A percentile compares a stretch with the other conserved stretches of the same genome.
phyloP scores from a whole-genome alignment of 2,797 vertebrate species.

The Malurus leucopterus region DNA sequence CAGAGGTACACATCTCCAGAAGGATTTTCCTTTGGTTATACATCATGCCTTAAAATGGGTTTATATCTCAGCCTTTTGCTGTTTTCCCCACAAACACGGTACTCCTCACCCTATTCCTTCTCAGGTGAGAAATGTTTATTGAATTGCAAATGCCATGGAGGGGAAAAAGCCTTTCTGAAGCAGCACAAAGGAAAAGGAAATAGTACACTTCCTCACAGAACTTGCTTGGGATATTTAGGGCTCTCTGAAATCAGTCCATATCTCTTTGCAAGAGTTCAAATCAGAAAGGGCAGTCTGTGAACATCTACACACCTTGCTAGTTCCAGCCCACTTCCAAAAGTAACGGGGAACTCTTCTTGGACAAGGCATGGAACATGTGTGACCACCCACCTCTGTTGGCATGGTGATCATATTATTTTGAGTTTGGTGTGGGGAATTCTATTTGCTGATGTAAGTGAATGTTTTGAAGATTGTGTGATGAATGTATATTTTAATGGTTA shows the following conservation, averaged over 20 bases:
- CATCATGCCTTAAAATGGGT: neutral
- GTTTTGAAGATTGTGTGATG: neutral
- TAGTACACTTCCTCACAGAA: neutral
- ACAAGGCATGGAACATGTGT: accelerated
- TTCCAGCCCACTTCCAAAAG: neutral
- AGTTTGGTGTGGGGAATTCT: neutral
- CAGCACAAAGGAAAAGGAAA: neutral
- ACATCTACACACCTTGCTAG: too few relatives aligned
- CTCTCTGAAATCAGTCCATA: neutral
- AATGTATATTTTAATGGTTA: neutral
- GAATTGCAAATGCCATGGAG: neutral
- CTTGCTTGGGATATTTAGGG: neutral
- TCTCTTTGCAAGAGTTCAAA: neutral
- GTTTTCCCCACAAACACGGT: neutral
- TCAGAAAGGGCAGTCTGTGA: neutral
- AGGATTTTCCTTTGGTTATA: neutral
- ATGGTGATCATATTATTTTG: neutral
- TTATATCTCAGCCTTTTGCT: neutral
- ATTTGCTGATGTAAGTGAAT: neutral
- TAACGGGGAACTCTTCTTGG: neutral
- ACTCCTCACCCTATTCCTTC: neutral
- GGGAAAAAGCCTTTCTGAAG: neutral
- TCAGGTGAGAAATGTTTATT: neutral
- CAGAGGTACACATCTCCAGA: neutral
- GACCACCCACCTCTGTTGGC: accelerated